These are phyloP conservation scores for Chrysina gloriosa DNA, from an alignment of 2,888 invertebrate species.

Conservation along the genomic window DNA sequence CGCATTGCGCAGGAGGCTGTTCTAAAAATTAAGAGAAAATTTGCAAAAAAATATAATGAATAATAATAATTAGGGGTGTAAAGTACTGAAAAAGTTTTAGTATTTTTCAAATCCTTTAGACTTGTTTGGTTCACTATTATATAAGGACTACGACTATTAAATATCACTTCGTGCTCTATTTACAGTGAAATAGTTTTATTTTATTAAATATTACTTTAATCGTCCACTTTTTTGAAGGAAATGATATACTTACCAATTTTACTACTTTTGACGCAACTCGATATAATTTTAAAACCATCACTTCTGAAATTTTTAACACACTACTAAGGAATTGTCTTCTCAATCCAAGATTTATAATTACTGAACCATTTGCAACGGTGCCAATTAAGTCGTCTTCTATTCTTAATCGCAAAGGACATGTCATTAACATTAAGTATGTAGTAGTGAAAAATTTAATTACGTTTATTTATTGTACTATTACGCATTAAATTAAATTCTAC, in stretches of 20 bases:
- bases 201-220: too few relatives aligned
- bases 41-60: neutral
- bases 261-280: slow-evolving; percentile 40
- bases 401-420: slow-evolving; percentile 41
- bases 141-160: too few relatives aligned
- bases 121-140: too few relatives aligned
- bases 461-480: neutral
- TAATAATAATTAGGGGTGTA: neutral
- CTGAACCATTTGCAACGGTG: slow-evolving; percentile 19
- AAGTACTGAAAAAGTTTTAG: neutral
- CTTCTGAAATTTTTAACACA: slow-evolving; percentile 23
- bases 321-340: slow-evolving; percentile 13
- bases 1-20: slow-evolving; percentile 29
- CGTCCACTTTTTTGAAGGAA: too few relatives aligned
- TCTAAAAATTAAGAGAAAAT: slow-evolving; percentile 20
- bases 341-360: slow-evolving; percentile 26
- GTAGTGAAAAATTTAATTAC: neutral
- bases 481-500: neutral
- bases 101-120: too few relatives aligned
- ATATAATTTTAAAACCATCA: slow-evolving; percentile 40
- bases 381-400: slow-evolving; percentile 42
- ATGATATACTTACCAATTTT: slow-evolving; percentile 34
- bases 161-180: too few relatives aligned
- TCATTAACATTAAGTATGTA: slow-evolving; percentile 1
- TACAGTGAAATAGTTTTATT: too few relatives aligned